A percentile compares a stretch with the other conserved stretches of the same genome.
Evolutionary conservation across 64 coral and sea anemone species (phyloP).

Genomic region (Hydrozoanthus tunicans): DNA sequence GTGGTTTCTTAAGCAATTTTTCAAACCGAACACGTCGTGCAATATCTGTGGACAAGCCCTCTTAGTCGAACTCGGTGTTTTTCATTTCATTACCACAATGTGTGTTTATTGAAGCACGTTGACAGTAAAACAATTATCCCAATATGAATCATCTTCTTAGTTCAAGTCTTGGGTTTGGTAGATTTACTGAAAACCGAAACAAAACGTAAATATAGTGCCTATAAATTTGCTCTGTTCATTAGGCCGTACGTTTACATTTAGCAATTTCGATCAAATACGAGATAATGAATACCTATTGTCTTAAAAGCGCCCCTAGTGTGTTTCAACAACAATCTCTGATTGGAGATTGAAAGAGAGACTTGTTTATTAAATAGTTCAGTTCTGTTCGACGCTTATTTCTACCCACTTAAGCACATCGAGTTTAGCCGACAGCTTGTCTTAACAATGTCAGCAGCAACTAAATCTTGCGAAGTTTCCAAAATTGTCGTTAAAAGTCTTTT

Average conservation of each 20-base stretch:
- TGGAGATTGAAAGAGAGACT: background rate
- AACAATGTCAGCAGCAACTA: constrained; percentile 24
- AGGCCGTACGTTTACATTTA: background rate
- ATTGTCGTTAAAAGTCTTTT: constrained; percentile 53
- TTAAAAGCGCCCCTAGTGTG: background rate
- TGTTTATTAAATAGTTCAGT: background rate
- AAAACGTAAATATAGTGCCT: background rate
- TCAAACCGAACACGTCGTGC: background rate
- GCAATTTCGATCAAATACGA: constrained; percentile 21
- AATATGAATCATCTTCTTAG: too few species aligned
- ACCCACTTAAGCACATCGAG: background rate
- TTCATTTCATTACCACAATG: background rate
- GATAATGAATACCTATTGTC: constrained; percentile 42
- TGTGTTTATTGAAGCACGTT: too few species aligned
- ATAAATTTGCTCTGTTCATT: background rate
- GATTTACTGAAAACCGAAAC: too few species aligned
- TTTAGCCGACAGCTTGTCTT: background rate
- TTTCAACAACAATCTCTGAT: constrained; percentile 29
- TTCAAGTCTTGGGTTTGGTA: background rate
- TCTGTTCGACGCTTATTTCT: background rate
- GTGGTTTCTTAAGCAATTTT: background rate
- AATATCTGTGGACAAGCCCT: too few species aligned
- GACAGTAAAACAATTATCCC: background rate
- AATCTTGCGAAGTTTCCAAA: background rate
- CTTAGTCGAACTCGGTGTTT: background rate